These are phyloP conservation scores for Sweltsa coloradensis DNA, from an alignment of 1,140 invertebrate genomes.

Conservation along the genomic window DNA sequence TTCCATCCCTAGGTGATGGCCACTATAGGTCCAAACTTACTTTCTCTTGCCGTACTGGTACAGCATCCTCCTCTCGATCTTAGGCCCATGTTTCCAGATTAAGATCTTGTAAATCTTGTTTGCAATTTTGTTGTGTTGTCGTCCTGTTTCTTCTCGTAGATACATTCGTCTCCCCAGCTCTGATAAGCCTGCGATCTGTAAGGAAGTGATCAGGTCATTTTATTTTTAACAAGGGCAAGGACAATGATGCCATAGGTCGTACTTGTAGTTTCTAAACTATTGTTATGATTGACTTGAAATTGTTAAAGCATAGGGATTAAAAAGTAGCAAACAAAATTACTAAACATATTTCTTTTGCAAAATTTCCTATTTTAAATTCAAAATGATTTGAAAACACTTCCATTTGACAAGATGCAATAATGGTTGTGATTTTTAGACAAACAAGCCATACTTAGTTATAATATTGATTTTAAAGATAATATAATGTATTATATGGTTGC, in stretches of 20 bases:
- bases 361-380: background rate
- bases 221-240: background rate
- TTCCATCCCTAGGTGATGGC: too few species aligned
- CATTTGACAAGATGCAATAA: background rate
- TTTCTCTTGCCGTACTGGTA: slow-evolving; percentile 19
- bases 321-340: background rate
- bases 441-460: background rate
- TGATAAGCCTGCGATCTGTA: slow-evolving; percentile 20
- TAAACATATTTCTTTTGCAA: background rate
- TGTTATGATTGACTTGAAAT: background rate
- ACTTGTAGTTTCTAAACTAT: background rate
- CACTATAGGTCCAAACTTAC: too few species aligned
- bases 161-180: slow-evolving; percentile 24
- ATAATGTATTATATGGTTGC: background rate
- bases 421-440: background rate
- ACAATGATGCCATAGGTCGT: too few species aligned
- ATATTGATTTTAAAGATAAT: background rate
- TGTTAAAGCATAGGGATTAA: background rate
- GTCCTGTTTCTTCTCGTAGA: slow-evolving; percentile 19
- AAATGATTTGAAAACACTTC: background rate
- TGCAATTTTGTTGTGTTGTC: slow-evolving; percentile 2
- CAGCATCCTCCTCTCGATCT: slow-evolving; percentile 29
- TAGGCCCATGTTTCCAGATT: slow-evolving; percentile 29
- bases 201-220: background rate
- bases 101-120: slow-evolving; percentile 25